Percentiles rank a stretch among this genome's conserved stretches.
Evolutionary conservation across 2,888 invertebrate species (phyloP).

Genomic region (Ophioninae sp.): DNA sequence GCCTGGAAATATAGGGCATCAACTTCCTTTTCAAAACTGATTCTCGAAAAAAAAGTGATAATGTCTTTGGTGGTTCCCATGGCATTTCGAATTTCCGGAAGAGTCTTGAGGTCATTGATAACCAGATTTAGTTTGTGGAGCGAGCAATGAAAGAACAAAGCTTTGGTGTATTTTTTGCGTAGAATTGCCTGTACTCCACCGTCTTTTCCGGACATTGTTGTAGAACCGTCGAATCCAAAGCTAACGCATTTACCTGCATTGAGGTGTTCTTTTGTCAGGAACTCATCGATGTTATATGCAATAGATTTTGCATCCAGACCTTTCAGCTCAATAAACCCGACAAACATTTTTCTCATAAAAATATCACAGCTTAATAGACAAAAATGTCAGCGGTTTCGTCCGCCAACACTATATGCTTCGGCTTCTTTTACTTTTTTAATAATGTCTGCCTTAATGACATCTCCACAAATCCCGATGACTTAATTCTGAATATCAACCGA

Average conservation of each 20-base stretch:
- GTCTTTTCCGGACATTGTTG: conserved; percentile 70
- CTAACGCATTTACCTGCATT: conserved; percentile 66
- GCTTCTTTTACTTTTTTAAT: conserved; percentile 65
- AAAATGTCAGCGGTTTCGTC: conserved; percentile 66
- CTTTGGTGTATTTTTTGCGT: conserved; percentile 66
- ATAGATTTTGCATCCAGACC: conserved; percentile 66
- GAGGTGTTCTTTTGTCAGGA: conserved; percentile 61
- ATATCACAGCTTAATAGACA: conserved; percentile 67
- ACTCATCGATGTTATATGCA: conserved; percentile 66
- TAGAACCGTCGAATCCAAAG: conserved; percentile 69
- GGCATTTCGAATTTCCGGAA: conserved; percentile 67
- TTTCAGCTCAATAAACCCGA: conserved; percentile 68
- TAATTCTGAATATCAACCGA: conserved; percentile 74
- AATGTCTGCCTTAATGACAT: conserved; percentile 67
- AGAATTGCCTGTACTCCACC: conserved; percentile 69
- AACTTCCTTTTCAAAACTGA: conserved; percentile 69
- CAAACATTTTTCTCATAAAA: conserved; percentile 68
- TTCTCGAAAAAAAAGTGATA: conserved; percentile 67
- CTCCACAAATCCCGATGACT: conserved; percentile 69
- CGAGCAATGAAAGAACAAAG: conserved; percentile 70
- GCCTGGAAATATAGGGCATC: conserved; percentile 67
- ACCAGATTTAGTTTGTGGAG: conserved; percentile 70
- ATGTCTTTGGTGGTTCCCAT: conserved; percentile 66
- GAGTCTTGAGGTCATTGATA: conserved; percentile 66
- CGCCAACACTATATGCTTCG: conserved; percentile 66